Conservation (phyloP, 2,797 vertebrate species). For the Liparis tanakae region DNA sequence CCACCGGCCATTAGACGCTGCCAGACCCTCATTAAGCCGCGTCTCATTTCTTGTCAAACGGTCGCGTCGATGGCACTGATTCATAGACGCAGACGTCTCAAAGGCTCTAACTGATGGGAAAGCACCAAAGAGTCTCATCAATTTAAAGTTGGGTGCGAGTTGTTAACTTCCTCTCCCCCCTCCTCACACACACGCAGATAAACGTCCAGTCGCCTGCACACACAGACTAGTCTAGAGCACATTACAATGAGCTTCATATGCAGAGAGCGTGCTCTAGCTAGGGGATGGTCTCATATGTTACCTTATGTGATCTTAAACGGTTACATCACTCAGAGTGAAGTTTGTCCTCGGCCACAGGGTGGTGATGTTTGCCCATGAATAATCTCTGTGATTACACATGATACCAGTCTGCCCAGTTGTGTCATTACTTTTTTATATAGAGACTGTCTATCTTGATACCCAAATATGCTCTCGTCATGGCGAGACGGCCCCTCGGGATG, state of each 20-base stretch:
- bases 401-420: slow-evolving; percentile 6
- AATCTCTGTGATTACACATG: slow-evolving; percentile 17
- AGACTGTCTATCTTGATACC: neutral
- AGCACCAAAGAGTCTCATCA: slow-evolving; percentile 43
- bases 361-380: slow-evolving; percentile 73
- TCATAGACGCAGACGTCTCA: slow-evolving; percentile 50
- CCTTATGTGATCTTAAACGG: slow-evolving; percentile 13
- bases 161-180: slow-evolving; percentile 16
- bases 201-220: neutral
- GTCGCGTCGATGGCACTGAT: slow-evolving; percentile 58
- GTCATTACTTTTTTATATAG: slow-evolving; percentile 6
- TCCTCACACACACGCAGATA: neutral
- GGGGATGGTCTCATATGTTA: slow-evolving; percentile 41
- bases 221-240: slow-evolving; percentile 21
- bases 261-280: slow-evolving; percentile 7
- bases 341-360: slow-evolving; percentile 67
- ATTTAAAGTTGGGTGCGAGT: slow-evolving; percentile 37
- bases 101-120: slow-evolving; percentile 31
- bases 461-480: slow-evolving; percentile 1
- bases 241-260: slow-evolving; percentile 17
- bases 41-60: slow-evolving; percentile 72
- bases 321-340: slow-evolving; percentile 14
- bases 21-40: slow-evolving; percentile 65
- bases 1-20: slow-evolving; percentile 68
- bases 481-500: no score